These are phyloP conservation scores for Solenodon paradoxus DNA, from an alignment of 2,113 vertebrate species.

Conservation along the genomic window DNA sequence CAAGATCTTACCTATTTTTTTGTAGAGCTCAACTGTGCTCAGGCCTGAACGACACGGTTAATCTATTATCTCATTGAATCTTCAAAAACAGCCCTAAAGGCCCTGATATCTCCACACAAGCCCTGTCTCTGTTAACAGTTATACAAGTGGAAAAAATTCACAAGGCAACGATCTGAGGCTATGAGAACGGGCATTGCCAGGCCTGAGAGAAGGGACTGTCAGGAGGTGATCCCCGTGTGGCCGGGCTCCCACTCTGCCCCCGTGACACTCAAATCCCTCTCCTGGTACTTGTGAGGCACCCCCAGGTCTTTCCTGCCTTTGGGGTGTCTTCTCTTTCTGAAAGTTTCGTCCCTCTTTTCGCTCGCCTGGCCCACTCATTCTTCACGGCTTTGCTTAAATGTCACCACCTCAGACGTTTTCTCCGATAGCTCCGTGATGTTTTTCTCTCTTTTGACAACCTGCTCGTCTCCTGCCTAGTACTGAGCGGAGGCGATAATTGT, in stretches of 20 bases:
- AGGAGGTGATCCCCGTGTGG: fast-evolving
- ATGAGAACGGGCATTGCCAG: neutral
- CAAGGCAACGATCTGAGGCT: neutral
- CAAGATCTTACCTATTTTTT: neutral
- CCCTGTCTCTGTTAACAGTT: neutral
- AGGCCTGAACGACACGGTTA: neutral
- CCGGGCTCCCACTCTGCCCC: neutral
- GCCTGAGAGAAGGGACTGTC: neutral
- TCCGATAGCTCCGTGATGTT: neutral
- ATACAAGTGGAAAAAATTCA: neutral
- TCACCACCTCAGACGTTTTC: neutral
- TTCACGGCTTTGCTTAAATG: neutral
- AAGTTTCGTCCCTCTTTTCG: neutral
- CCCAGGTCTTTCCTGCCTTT: neutral
- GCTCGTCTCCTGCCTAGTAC: neutral
- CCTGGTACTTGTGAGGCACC: neutral
- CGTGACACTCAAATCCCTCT: fast-evolving
- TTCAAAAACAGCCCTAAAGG: neutral
- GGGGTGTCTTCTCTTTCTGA: neutral
- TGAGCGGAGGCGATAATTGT: neutral
- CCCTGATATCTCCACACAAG: neutral
- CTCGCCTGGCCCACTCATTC: neutral
- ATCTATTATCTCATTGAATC: neutral
- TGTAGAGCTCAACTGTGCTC: neutral
- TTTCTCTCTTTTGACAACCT: neutral